These are phyloP conservation scores for Morpho achilles DNA, from an alignment of 2,888 invertebrate genomes.

Conservation along the genomic window DNA sequence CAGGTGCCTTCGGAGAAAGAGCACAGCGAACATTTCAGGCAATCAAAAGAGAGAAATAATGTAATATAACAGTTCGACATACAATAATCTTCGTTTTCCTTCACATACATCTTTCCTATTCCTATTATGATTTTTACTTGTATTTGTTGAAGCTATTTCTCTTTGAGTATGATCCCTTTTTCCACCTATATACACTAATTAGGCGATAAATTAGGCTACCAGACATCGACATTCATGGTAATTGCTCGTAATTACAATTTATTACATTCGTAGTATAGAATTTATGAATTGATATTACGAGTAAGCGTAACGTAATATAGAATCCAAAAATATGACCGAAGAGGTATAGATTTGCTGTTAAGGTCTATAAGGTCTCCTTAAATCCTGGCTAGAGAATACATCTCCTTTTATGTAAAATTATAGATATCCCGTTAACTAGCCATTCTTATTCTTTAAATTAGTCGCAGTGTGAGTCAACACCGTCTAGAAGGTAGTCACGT, in stretches of 20 bases:
- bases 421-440: conserved; percentile 7
- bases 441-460: conserved; percentile 6
- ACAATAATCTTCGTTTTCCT: conserved; percentile 4
- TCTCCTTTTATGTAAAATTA: not conserved
- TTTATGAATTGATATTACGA: conserved; percentile 9
- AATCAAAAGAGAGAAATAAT: conserved; percentile 27
- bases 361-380: no score
- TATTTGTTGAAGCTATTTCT: conserved; percentile 1
- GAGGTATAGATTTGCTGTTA: no score
- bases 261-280: conserved; percentile 36
- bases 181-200: conserved; percentile 32
- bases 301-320: no score
- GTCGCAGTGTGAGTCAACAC: conserved; percentile 12
- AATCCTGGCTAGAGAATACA: no score
- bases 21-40: conserved; percentile 17
- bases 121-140: conserved; percentile 15
- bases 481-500: conserved; percentile 34
- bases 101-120: not conserved
- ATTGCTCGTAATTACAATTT: conserved; percentile 40
- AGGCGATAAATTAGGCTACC: conserved; percentile 42
- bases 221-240: conserved; percentile 34
- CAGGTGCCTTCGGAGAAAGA: no score
- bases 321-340: no score
- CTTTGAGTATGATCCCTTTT: conserved; percentile 17
- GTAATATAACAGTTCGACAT: conserved; percentile 19